Evolutionary conservation across 2,888 invertebrate species (phyloP).

Genomic region (Dastarcus helophoroides): DNA sequence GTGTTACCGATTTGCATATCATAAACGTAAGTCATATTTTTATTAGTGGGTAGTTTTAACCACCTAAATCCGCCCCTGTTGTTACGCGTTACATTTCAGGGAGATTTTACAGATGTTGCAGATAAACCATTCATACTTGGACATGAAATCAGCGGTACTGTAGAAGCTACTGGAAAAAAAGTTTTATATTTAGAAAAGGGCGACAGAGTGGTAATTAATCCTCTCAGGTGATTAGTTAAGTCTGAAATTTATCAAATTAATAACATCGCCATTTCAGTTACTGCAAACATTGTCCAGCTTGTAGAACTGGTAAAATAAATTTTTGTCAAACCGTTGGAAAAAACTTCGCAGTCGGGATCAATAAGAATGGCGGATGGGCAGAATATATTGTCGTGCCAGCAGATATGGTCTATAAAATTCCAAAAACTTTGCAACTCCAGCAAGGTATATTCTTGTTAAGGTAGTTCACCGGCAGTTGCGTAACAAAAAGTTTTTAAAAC

Average conservation of each 20-base stretch:
- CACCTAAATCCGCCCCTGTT: no score
- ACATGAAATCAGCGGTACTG: slow-evolving; percentile 56
- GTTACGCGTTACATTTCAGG: no score
- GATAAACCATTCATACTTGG: slow-evolving; percentile 46
- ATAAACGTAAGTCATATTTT: no score
- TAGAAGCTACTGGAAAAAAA: slow-evolving; percentile 45
- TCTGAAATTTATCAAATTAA: background rate
- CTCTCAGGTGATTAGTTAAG: slow-evolving; percentile 44
- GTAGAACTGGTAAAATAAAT: slow-evolving; percentile 52
- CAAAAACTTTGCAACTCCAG: slow-evolving; percentile 44
- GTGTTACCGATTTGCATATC: no score
- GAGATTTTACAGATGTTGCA: slow-evolving; percentile 51
- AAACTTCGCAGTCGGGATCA: slow-evolving; percentile 51
- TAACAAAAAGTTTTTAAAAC: no score
- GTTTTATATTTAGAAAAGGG: slow-evolving; percentile 48
- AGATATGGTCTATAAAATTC: slow-evolving; percentile 47
- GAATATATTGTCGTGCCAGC: slow-evolving; percentile 51
- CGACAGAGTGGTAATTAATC: slow-evolving; percentile 57
- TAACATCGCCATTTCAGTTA: slow-evolving; percentile 38
- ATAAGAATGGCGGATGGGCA: slow-evolving; percentile 57
- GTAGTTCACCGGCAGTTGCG: no score
- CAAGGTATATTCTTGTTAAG: no score
- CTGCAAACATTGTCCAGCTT: slow-evolving; percentile 49
- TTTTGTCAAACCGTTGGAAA: slow-evolving; percentile 50
- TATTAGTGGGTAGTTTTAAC: no score